phyloP scores from a whole-genome alignment of 2,113 vertebrate genomes.

The Nymphicus hollandicus region DNA sequence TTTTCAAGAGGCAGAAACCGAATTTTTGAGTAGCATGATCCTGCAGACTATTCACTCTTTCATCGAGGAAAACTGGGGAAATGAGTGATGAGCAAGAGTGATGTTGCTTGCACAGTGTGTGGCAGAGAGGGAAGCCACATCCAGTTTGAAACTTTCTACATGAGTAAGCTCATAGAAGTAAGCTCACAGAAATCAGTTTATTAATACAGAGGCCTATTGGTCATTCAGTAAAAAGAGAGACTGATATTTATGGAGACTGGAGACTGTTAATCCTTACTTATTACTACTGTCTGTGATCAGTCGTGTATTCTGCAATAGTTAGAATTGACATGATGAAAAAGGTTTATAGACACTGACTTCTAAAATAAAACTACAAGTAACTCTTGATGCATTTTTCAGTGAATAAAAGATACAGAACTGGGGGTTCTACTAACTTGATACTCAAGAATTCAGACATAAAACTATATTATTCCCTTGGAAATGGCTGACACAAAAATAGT shows the following conservation, averaged over 20 bases:
- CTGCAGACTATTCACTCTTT: not conserved
- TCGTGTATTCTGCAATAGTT: not conserved
- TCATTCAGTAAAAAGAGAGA: not conserved
- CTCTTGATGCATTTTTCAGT: not conserved
- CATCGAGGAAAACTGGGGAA: not conserved
- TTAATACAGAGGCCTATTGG: not conserved
- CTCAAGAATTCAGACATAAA: not conserved
- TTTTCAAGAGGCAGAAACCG: not conserved
- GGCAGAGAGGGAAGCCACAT: not conserved
- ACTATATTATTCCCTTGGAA: not conserved
- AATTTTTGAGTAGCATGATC: not conserved
- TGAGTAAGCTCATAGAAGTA: not conserved
- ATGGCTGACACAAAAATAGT: not conserved
- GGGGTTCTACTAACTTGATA: not conserved
- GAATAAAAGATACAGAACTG: not conserved
- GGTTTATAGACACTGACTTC: not conserved
- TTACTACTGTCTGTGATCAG: not conserved
- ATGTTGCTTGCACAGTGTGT: not conserved
- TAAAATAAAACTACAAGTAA: not conserved
- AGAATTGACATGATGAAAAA: not conserved
- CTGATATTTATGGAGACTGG: not conserved
- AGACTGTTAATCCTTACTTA: not conserved
- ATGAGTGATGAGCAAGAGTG: not conserved
- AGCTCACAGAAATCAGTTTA: not conserved
- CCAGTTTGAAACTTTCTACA: not conserved